Base-by-base conservation (phyloP, 2,113 vertebrate species). In the Grantiella picta region DNA sequence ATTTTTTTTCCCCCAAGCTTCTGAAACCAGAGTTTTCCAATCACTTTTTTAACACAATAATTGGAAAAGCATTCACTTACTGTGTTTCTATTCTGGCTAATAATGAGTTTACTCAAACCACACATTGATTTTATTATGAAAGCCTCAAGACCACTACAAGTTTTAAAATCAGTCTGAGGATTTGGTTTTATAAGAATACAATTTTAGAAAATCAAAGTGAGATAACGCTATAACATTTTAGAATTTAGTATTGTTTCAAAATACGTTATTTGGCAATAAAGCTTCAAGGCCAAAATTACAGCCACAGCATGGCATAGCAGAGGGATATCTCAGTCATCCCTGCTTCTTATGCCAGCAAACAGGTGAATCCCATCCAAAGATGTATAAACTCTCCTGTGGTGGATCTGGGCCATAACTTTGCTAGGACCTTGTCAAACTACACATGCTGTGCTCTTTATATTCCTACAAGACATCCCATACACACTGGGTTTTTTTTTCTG, bases 331-430 rank as follows among this genome's bases (percentile, higher is more conserved):
- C 40, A 61, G 45, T 69, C 27, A 44, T 81, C 45, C 38, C 42
- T 60, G 25, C 35, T 79, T 33, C 11, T 44, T 18, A 10, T 72
- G 42, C 23, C 70, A 76, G 36, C 31, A 82, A 79, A 47, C 12
- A 63, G 42, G 27, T 7, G 42, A 82, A 79, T 80, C 33, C 11
- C 54, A 70, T 85, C 50, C 10, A 19, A 72, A 66, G 59, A 40
- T 69, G 38, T 9, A 2, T 16, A 47, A 64, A 53, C 10, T 14
- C 25, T 73, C 18, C 11, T 3, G 8, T 1, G 8, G 68, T 93
- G 82, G 88, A 90, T 93, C 54, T 42, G 28, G 66, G 90, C 87
- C 61, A 75, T 60, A 89, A 75, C 65, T 94, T 91, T 87, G 42
- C 29, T n/a, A 78, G 57, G 77, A 86, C 61, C 57, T 78, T 89